These are phyloP conservation scores for Orbicella faveolata DNA, from an alignment of 64 coral and sea anemone species.

Conservation along the genomic window DNA sequence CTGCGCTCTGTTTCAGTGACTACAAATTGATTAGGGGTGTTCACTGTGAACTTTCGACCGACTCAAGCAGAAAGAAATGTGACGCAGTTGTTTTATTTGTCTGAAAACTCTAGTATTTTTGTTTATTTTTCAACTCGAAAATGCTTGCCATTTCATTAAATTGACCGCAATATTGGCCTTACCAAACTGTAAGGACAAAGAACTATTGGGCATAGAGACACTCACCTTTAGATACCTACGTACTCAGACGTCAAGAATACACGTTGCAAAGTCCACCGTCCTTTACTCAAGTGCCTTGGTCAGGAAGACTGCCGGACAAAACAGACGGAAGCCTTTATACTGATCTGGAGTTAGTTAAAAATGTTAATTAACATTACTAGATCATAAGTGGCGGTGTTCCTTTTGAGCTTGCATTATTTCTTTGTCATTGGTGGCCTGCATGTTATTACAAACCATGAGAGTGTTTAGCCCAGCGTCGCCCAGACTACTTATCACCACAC, in stretches of 20 bases:
- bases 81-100: background rate
- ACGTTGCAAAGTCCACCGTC: background rate
- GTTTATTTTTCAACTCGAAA: background rate
- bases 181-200: background rate
- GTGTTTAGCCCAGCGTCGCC: background rate
- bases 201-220: background rate
- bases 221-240: background rate
- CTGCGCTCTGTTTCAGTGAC: background rate
- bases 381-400: conserved; percentile 9
- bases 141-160: background rate
- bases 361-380: conserved; percentile 33
- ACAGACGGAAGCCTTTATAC: conserved; percentile 10
- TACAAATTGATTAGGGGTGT: background rate
- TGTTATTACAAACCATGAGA: conserved; percentile 21
- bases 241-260: background rate
- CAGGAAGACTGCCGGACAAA: conserved; percentile 22
- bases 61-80: background rate
- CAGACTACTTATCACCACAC: conserved; percentile 15
- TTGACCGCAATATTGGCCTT: background rate
- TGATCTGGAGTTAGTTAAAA: background rate
- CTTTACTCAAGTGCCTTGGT: conserved; percentile 18
- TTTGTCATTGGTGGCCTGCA: conserved; percentile 2
- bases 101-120: background rate
- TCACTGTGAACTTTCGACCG: background rate
- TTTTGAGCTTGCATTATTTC: background rate